Conservation (phyloP, 1,140 invertebrate genomes). For the Zaprionus gabonicus region DNA sequence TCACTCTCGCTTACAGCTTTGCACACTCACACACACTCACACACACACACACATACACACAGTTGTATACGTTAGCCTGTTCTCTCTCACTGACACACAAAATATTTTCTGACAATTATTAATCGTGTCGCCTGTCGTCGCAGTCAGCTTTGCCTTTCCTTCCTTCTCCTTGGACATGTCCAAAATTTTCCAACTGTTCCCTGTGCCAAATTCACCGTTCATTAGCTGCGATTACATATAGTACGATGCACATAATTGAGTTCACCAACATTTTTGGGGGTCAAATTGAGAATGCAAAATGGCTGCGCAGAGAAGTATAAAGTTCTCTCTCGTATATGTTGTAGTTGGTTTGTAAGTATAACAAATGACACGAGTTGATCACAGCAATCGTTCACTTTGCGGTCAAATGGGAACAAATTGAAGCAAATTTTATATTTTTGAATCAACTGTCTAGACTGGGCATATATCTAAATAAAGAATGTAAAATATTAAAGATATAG, state of each 20-base stretch:
- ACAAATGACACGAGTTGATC: not conserved
- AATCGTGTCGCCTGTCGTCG: constrained; percentile 63
- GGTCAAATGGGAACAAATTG: not conserved
- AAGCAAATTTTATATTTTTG: not conserved
- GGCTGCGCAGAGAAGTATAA: not conserved
- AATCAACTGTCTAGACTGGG: not conserved
- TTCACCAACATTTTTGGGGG: constrained; percentile 36
- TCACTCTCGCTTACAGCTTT: constrained; percentile 54
- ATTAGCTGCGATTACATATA: constrained; percentile 38
- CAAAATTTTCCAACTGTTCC: constrained; percentile 19
- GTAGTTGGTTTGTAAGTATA: not conserved
- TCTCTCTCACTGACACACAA: not conserved
- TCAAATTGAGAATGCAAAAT: constrained; percentile 15
- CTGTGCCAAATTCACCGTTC: constrained; percentile 33
- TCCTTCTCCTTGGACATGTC: constrained; percentile 3
- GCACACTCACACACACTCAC: constrained; percentile 13
- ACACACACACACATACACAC: constrained; percentile 6
- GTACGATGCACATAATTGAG: constrained; percentile 33
- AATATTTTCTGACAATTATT: constrained; percentile 72
- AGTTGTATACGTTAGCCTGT: not conserved
- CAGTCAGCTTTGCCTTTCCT: constrained; percentile 22
- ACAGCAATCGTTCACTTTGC: not conserved
- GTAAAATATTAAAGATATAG: too few relatives aligned
- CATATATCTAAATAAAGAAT: not conserved
- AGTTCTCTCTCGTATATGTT: not conserved